Evolutionary conservation across 2,888 invertebrate genomes (phyloP), one percentile per base, ranked within the genome.

Genomic region (Torymus texanus): DNA sequence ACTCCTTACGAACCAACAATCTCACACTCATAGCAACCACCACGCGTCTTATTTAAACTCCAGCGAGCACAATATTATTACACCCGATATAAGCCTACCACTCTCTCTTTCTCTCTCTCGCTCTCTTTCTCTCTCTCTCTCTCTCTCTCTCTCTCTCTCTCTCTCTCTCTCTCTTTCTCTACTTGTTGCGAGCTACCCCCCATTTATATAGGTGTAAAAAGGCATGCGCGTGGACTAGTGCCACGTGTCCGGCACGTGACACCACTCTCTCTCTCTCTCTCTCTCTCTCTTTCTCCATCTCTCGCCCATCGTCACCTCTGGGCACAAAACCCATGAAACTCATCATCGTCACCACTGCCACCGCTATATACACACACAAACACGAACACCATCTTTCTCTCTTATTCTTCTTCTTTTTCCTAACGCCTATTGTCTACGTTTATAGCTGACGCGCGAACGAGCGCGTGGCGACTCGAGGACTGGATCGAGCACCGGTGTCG

Each of bases 171-270:
- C 8, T 41, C 13, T 18, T 59, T 65, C 29, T 76, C 24, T 80
- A 75, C 78, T 76, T 78, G 78, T 81, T 73, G 80, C 76, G 58
- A 50, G 16, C 56, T 11, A 24, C 8, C 16, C n/a, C 0, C 18
- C 53, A 58, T 62, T 16, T 41, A 2, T 41, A 2, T 71, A 79
- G 75, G 74, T 71, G 79, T 75, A 61, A 74, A 79, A 75, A 83
- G 82, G 83, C 83, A 76, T 79, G 66, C 67, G 84, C 86, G 87
- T 2, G 21, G 21, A 2, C 84, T 87, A n/a, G 81, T n/a, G 86
- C 63, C 88, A 88, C 88, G 88, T 87, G 88, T 75, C 81, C 81
- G 84, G 80, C 86, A 83, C 83, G 80, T 83, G 82, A 62, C 81
- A 68, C 56, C 41, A 41, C 41, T 41, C 41, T 41, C 41, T 41